A percentile compares a stretch with the other conserved stretches of the same genome.
These are phyloP conservation scores for Acromyrmex echinatior DNA, from an alignment of 1,140 invertebrate species.

Conservation along the genomic window DNA sequence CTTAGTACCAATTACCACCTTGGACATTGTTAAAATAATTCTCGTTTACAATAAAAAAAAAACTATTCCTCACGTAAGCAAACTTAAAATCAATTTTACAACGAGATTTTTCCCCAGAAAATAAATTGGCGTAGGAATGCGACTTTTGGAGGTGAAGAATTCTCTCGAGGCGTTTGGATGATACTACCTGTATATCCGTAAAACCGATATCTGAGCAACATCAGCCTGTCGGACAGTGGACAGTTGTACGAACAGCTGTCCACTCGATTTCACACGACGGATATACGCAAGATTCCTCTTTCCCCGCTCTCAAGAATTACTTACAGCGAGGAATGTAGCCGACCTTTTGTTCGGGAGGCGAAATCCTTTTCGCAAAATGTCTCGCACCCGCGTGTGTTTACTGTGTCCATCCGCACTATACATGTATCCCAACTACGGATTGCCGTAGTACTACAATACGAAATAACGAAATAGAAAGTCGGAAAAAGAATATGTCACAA, in stretches of 20 bases:
- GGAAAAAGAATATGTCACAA: not conserved
- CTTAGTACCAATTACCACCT: not conserved
- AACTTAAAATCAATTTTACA: constrained; percentile 15
- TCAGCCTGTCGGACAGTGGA: constrained; percentile 51
- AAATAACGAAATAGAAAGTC: constrained; percentile 50
- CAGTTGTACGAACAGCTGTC: constrained; percentile 70
- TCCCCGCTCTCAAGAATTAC: constrained; percentile 68
- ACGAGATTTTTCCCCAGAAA: constrained; percentile 4
- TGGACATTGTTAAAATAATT: constrained; percentile 1
- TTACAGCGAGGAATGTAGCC: constrained; percentile 59
- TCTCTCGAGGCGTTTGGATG: constrained; percentile 35
- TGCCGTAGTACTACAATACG: not conserved
- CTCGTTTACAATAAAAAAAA: not conserved
- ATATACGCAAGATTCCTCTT: constrained; percentile 66
- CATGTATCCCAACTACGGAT: constrained; percentile 27
- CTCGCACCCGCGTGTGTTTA: constrained; percentile 3
- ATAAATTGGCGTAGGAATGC: constrained; percentile 41
- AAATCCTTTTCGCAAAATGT: constrained; percentile 58
- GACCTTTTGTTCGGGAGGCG: constrained; percentile 13
- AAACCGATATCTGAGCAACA: constrained; percentile 63
- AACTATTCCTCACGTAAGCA: not conserved
- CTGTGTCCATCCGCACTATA: constrained; percentile 15
- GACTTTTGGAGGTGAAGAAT: constrained; percentile 8
- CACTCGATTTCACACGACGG: constrained; percentile 77
- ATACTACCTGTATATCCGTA: constrained; percentile 60